These are phyloP conservation scores for Crambe crambe DNA, from an alignment of 37 sponge, comb jelly and placozoan species.

Conservation along the genomic window DNA sequence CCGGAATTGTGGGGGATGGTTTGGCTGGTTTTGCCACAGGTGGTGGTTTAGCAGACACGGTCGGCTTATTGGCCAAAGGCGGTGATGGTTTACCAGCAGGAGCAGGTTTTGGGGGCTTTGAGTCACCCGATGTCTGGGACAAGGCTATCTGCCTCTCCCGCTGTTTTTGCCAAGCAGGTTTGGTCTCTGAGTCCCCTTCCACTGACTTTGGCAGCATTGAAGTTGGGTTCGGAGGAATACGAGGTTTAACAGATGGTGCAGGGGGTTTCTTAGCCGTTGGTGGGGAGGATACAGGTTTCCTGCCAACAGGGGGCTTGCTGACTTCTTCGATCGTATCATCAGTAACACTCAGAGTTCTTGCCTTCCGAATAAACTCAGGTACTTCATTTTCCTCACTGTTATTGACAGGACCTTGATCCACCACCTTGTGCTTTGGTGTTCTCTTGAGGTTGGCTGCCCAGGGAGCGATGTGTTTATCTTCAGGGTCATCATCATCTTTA, in stretches of 20 bases:
- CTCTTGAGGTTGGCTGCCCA: conserved; percentile 48
- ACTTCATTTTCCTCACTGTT: conserved; percentile 23
- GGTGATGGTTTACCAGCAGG: conserved; percentile 3
- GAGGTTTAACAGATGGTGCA: background rate
- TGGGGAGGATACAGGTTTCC: conserved; percentile 1
- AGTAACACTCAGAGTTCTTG: background rate
- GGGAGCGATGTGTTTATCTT: conserved; percentile 33
- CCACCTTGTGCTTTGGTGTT: background rate
- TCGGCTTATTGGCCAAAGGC: background rate
- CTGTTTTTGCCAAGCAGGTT: conserved; percentile 7
- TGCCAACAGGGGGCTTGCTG: background rate
- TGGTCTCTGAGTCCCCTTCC: background rate
- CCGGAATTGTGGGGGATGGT: background rate
- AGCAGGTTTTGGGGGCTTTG: background rate
- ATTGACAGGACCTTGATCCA: background rate
- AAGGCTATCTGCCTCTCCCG: conserved; percentile 8
- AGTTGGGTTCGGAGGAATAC: too few species aligned
- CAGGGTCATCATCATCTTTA: conserved; percentile 1
- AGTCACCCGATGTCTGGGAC: background rate
- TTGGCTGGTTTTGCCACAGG: background rate
- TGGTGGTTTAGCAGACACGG: conserved; percentile 17
- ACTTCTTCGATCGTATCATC: background rate
- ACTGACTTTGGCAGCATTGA: background rate
- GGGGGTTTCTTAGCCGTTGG: background rate
- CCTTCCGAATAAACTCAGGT: conserved; percentile 49